Conservation (phyloP, 2,888 invertebrate species). For the Dysmachus trigonus region DNA sequence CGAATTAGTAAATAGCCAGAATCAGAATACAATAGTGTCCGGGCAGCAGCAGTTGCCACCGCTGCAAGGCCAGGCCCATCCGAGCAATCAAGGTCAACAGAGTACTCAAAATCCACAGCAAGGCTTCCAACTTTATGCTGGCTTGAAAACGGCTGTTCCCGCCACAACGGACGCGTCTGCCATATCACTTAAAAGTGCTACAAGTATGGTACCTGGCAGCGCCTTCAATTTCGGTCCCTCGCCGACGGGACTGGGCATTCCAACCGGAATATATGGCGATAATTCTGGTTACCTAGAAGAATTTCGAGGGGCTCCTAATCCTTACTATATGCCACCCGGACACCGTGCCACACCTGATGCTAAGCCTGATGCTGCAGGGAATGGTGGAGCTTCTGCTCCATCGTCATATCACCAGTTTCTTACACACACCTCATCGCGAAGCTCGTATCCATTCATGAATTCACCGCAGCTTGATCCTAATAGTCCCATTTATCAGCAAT, state of each 20-base stretch:
- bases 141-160: constrained; percentile 64
- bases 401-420: constrained; percentile 71
- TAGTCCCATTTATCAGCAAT: constrained; percentile 78
- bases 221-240: constrained; percentile 85
- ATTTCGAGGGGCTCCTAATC: constrained; percentile 71
- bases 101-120: constrained; percentile 55
- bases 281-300: constrained; percentile 76
- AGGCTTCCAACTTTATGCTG: constrained; percentile 71
- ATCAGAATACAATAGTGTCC: constrained; percentile 58
- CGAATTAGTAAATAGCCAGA: constrained; percentile 21
- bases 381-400: constrained; percentile 64
- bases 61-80: constrained; percentile 54
- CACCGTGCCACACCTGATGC: constrained; percentile 60
- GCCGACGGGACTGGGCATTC: constrained; percentile 68
- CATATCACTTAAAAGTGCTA: constrained; percentile 72
- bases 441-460: constrained; percentile 72
- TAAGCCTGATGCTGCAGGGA: constrained; percentile 64
- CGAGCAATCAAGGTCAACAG: constrained; percentile 53
- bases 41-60: constrained; percentile 52
- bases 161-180: constrained; percentile 60
- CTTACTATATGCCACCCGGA: constrained; percentile 68
- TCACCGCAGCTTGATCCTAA: constrained; percentile 69
- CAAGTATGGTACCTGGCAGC: constrained; percentile 80
- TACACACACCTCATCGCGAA: constrained; percentile 66
- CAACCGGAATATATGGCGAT: constrained; percentile 70